phyloP scores from a whole-genome alignment of 2,797 vertebrate species.

The Liasis olivaceus region DNA sequence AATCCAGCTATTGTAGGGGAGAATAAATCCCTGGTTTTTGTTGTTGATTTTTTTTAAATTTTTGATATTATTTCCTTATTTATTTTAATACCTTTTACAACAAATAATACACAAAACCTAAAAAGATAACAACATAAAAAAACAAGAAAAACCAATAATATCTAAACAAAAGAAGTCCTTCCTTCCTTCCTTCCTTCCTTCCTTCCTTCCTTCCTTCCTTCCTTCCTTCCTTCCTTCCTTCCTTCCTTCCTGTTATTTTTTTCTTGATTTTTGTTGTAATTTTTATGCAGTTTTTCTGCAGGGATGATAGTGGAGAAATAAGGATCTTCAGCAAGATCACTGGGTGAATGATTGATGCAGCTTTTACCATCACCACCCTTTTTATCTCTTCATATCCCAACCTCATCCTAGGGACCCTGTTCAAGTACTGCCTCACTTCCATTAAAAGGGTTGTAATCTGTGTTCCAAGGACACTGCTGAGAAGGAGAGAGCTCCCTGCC shows the following conservation, averaged over 20 bases:
- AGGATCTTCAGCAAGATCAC: background rate
- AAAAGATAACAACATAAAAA: too few species aligned
- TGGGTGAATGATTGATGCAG: too few species aligned
- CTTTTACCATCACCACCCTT: too few species aligned
- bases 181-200: background rate
- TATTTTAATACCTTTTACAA: too few species aligned
- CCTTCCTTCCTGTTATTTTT: background rate
- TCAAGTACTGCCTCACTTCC: background rate
- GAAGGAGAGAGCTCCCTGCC: background rate
- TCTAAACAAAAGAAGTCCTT: background rate
- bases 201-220: background rate
- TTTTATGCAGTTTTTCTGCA: background rate
- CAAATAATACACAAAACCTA: too few species aligned
- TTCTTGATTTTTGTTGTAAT: background rate
- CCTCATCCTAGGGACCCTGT: background rate
- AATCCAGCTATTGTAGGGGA: too few species aligned
- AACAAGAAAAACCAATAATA: too few species aligned
- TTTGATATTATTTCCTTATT: too few species aligned
- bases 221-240: background rate
- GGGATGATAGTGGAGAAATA: background rate
- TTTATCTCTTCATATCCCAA: background rate
- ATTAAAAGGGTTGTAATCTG: background rate
- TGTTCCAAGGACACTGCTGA: background rate
- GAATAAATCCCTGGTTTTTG: background rate
- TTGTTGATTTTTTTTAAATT: too few species aligned